Evolutionary conservation across 2,888 invertebrate species (phyloP), one percentile per base, ranked within the genome.

Genomic region (Leuctra nigra): DNA sequence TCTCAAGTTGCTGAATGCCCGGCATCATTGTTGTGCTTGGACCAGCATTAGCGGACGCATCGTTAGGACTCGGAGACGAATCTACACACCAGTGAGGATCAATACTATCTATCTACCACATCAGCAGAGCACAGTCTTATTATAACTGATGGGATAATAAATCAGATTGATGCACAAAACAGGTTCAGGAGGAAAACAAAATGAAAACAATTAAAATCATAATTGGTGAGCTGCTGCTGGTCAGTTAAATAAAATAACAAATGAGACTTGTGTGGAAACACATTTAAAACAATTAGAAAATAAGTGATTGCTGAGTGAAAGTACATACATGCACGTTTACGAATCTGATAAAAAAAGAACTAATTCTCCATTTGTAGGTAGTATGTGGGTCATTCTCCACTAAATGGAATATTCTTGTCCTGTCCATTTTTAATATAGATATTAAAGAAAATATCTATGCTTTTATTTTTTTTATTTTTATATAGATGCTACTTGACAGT

Each of bases 91-190:
- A 60, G 48, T 53, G 56, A 54, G 56, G 53, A 72, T 73, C 73
- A 73, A 73, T 69, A 71, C 72, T 73, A 73, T 73, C 72, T 73
- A 72, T 73, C 66, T 72, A 73, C 72, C 73, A 71, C 73, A 71
- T 60, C 58, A 60, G 53, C 46, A 23, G 16, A 39, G 38, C 23
- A 47, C 16, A 41, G 35, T 24, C 33, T 36, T 25, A 23, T 46
- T 58, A 25, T 18, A 24, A 46, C 60, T 58, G 60, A 60, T 58
- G 60, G 53, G 58, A 60, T 60, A 57, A 58, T 60, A 60, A 60
- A 60, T 57, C 57, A 60, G 60, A 53, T 57, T 57, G 57, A 59
- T 57, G 53, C 50, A 59, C 55, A 23, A 41, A 53, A 46, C 55
- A 20, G 48, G 46, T 54, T 54, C 39, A 35, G 29, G 53, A 44